Evolutionary conservation across 2,888 invertebrate genomes (phyloP), one percentile per base, ranked within the genome.

Genomic region (Drosophila nr. fundita): DNA sequence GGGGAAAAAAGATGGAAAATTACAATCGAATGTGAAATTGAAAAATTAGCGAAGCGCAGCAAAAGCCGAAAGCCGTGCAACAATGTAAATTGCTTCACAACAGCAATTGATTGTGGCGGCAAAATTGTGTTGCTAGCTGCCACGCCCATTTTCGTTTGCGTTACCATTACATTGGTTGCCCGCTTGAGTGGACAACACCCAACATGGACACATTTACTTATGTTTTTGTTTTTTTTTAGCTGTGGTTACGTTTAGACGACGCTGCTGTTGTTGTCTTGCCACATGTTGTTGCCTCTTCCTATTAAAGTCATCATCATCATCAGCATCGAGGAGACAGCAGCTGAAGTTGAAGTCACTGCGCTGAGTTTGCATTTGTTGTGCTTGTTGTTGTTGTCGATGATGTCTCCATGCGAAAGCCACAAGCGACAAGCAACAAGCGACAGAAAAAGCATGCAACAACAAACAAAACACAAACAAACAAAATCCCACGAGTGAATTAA

Each of bases 401-500:
- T 64, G 63, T 58, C 54, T 57, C 78, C 54, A 75, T 74, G 74
- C 62, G 52, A 76, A 75, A 59, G 68, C 60, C 68, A 32, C 68
- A 69, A 36, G 11, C 27, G 18, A 54, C 61, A 45, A 40, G 24
- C 54, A 38, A 49, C 18, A 27, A 49, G 18, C 49, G 27, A 53
- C 68, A 48, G 68, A 49, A 24, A 58, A 54, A 45, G 34, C 38
- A 29, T 29, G 21, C 64, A 52, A 65, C 53, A 64, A 54, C 32
- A 50, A 60, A 40, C 24, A 29, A 42, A 30, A 42, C 18, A 24
- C 40, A 63, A 79, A 66, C 60, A 64, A 70, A 76, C 58, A 73
- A 76, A 80, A 60, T 86, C 85, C 72, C 90, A 86, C 85, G 85
- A 85, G 76, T 88, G 74, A 85, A 88, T 85, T 85, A 88, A 85